Base-by-base conservation (phyloP, 1,140 invertebrate genomes). In the Drosophila kanapiae region DNA sequence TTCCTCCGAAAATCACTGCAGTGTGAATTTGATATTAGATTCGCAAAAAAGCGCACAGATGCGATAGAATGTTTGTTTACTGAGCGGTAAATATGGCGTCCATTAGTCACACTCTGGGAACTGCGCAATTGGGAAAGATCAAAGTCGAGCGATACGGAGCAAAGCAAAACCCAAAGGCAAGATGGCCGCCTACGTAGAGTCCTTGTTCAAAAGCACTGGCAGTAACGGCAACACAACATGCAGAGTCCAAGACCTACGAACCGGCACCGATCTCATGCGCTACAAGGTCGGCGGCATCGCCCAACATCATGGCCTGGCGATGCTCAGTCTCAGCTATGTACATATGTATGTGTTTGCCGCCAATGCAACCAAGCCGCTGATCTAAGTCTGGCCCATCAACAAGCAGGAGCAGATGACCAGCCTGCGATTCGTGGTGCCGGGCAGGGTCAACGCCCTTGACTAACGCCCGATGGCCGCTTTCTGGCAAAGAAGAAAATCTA, bases 321-420 rank as follows among this genome's bases (percentile, higher is more conserved):
- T 97, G 23, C 48, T 92, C 2, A 94, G 94, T 1, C 94, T 95
- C n/a, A 95, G 96, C 83, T n/a, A n/a, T n/a, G n/a, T n/a, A n/a
- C n/a, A n/a, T n/a, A n/a, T n/a, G n/a, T 97, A 96, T 87, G 68
- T 98, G 1, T 90, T 97, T 7, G 94, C 95, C 18, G 96, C 95
- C 1, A 95, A 96, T 80, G 93, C 93, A 64, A 94, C 94, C 1
- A 97, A 97, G 87, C 96, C 97, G 0, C 88, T 97, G 23, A 88
- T 98, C 7, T 95, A 97, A 83, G 91, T 97, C 14, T 98, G 97
- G 97, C 95, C 95, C 1, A 83, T 97, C 5, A 97, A 97, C 85
- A 96, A 95, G 59, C 96, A 96, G 82, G 95, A 96, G 76, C 95
- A 95, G 51, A 92, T 95, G 11, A 93, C 95, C 76, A 94, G 94